These are phyloP conservation scores for Pollenia angustigena DNA, from an alignment of 2,888 invertebrate genomes.

Conservation along the genomic window DNA sequence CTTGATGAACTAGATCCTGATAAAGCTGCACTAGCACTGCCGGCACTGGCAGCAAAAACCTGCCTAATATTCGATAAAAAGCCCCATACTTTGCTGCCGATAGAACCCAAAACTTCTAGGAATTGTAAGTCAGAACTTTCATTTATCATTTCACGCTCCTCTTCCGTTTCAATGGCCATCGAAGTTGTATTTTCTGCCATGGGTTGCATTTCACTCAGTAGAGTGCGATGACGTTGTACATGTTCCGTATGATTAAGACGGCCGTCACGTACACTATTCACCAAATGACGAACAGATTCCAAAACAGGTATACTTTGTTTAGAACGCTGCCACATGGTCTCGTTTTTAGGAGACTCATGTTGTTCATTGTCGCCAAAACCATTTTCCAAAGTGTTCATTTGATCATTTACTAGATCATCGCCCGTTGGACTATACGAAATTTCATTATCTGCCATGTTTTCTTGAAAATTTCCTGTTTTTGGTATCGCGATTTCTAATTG, in stretches of 20 bases:
- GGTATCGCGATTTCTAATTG: constrained; percentile 64
- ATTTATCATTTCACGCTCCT: constrained; percentile 81
- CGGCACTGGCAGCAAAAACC: constrained; percentile 81
- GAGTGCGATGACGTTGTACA: constrained; percentile 76
- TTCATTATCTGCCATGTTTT: constrained; percentile 30
- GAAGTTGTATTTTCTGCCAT: constrained; percentile 75
- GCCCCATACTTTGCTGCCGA: constrained; percentile 79
- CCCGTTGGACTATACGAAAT: constrained; percentile 58
- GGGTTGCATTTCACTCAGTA: constrained; percentile 75
- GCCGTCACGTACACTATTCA: constrained; percentile 81
- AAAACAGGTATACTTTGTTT: constrained; percentile 80
- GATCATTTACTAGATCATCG: constrained; percentile 77
- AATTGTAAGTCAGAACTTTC: constrained; percentile 80
- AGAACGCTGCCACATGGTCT: constrained; percentile 78
- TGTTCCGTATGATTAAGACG: constrained; percentile 78
- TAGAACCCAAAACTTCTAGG: constrained; percentile 80
- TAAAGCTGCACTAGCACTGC: constrained; percentile 78
- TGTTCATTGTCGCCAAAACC: constrained; percentile 76
- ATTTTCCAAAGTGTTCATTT: constrained; percentile 78
- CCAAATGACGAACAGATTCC: constrained; percentile 81
- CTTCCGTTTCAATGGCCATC: constrained; percentile 81
- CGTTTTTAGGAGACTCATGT: constrained; percentile 76
- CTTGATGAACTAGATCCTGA: constrained; percentile 76
- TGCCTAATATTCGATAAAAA: constrained; percentile 80
- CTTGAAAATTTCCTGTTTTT: not conserved